These are phyloP conservation scores for Hiodon alosoides DNA, from an alignment of 2,113 vertebrate species.

Conservation along the genomic window DNA sequence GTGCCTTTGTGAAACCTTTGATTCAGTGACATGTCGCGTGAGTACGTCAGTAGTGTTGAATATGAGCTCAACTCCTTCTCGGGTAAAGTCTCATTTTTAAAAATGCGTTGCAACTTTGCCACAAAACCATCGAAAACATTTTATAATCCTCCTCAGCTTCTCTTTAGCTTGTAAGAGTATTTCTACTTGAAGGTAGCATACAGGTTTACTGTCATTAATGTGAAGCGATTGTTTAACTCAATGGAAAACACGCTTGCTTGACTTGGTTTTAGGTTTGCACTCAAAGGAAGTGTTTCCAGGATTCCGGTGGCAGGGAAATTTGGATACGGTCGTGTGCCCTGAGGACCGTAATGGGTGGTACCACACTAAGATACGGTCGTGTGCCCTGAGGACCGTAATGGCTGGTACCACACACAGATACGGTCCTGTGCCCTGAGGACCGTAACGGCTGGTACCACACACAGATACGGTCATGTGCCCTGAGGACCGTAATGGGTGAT, in stretches of 20 bases:
- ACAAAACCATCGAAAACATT: slow-evolving; percentile 22
- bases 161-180: slow-evolving; percentile 28
- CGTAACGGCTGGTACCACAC: too few species aligned
- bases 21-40: slow-evolving; percentile 38
- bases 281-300: neutral
- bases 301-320: neutral
- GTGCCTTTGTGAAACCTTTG: slow-evolving; percentile 62
- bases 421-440: slow-evolving; percentile 22
- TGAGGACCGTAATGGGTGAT: too few species aligned
- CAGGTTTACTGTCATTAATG: slow-evolving; percentile 34
- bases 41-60: slow-evolving; percentile 42
- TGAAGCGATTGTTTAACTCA: neutral
- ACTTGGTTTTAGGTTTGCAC: slow-evolving; percentile 10
- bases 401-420: neutral
- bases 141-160: slow-evolving; percentile 27
- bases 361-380: too few species aligned
- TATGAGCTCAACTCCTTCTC: slow-evolving; percentile 40
- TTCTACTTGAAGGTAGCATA: slow-evolving; percentile 31
- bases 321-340: neutral
- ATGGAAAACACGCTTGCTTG: neutral
- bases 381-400: too few species aligned
- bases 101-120: neutral
- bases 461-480: too few species aligned
- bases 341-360: too few species aligned
- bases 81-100: slow-evolving; percentile 37